phyloP scores from a whole-genome alignment of 2,797 vertebrate genomes.

The Chelidonichthys spinosus region DNA sequence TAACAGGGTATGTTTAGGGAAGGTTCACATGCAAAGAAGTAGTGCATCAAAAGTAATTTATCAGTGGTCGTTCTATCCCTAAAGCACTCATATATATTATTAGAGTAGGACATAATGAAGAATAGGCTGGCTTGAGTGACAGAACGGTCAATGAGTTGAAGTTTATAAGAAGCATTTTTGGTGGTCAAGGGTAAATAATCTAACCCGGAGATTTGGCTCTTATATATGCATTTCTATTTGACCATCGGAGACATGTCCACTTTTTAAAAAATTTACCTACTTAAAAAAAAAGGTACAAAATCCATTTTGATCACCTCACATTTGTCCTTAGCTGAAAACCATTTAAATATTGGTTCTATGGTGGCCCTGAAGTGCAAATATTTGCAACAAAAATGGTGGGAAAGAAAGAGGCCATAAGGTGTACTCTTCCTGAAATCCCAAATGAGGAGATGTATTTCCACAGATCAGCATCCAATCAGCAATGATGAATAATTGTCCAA shows the following conservation, averaged over 20 bases:
- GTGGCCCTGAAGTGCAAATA: no score
- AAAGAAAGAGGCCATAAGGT: no score
- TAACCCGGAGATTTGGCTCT: constrained; percentile 1
- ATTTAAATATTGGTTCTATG: neutral
- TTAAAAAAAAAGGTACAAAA: neutral
- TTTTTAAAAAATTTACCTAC: neutral
- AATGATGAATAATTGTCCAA: no score
- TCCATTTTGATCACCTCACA: neutral
- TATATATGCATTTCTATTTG: constrained; percentile 31
- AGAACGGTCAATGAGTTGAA: constrained; percentile 39
- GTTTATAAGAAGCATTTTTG: constrained; percentile 29
- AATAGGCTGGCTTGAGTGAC: constrained; percentile 17
- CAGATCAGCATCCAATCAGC: no score
- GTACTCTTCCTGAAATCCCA: no score
- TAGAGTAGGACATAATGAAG: constrained; percentile 13
- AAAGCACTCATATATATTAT: neutral
- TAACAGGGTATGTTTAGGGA: constrained; percentile 26
- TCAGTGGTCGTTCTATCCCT: neutral
- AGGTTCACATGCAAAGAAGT: constrained; percentile 16
- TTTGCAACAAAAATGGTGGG: no score
- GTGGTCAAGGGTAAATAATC: constrained; percentile 45
- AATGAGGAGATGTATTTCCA: no score
- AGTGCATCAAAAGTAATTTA: neutral
- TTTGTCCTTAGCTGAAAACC: neutral
- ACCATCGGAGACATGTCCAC: constrained; percentile 19